Conservation (phyloP, 2,797 vertebrate genomes). For the Bovichtus variegatus region DNA sequence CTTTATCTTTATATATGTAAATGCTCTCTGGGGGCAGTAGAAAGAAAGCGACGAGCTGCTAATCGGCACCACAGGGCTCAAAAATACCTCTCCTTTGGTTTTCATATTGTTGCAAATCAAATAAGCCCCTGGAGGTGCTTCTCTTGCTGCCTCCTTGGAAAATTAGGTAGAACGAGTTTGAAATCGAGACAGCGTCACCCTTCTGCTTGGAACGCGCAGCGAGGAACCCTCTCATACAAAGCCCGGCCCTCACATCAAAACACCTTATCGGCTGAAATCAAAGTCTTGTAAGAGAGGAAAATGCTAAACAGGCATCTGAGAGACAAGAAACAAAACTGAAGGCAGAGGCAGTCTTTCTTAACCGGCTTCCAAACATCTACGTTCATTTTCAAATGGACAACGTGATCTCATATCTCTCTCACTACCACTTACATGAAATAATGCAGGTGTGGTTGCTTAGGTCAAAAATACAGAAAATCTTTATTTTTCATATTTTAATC, state of each 20-base stretch:
- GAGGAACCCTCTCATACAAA: slow-evolving; percentile 37
- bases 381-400: slow-evolving; percentile 51
- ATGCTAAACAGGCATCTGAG: slow-evolving; percentile 44
- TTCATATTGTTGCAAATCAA: slow-evolving; percentile 76
- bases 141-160: slow-evolving; percentile 46
- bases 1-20: slow-evolving; percentile 48
- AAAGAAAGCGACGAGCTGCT: slow-evolving; percentile 52
- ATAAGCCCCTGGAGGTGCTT: slow-evolving; percentile 52
- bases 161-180: slow-evolving; percentile 47
- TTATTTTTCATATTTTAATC: slow-evolving; percentile 51
- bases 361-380: slow-evolving; percentile 40
- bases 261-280: slow-evolving; percentile 45
- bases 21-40: slow-evolving; percentile 48
- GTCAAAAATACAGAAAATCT: slow-evolving; percentile 45
- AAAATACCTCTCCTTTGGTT: slow-evolving; percentile 64
- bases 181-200: slow-evolving; percentile 28
- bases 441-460: slow-evolving; percentile 48
- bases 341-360: slow-evolving; percentile 41
- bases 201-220: slow-evolving; percentile 40
- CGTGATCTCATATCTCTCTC: slow-evolving; percentile 52
- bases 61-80: slow-evolving; percentile 57
- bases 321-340: slow-evolving; percentile 51
- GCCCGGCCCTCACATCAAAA: slow-evolving; percentile 34
- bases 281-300: slow-evolving; percentile 38
- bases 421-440: slow-evolving; percentile 43